Conservation (phyloP, 30 jellyfish, hydroid and myxozoan species). For the Cassiopea andromeda region DNA sequence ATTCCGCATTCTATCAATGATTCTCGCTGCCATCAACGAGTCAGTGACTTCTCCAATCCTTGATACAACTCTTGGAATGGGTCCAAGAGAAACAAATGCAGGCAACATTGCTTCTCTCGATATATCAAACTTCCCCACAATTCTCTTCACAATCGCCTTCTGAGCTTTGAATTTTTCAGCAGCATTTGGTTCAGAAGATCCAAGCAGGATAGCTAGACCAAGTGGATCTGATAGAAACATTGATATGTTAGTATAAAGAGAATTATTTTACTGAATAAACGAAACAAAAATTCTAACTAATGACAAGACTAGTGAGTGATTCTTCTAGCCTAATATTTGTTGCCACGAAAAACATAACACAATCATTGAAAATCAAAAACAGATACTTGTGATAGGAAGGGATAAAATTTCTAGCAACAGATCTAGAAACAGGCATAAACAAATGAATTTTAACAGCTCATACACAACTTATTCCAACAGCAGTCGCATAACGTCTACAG, state of each 20-base stretch:
- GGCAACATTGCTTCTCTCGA: conserved; percentile 30
- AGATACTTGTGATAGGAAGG: too few relatives aligned
- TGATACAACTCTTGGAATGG: conserved; percentile 33
- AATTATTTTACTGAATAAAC: too few relatives aligned
- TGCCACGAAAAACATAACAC: too few relatives aligned
- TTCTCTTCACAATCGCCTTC: conserved; percentile 25
- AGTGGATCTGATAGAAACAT: conserved; percentile 24
- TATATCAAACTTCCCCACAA: conserved; percentile 40
- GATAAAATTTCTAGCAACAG: too few relatives aligned
- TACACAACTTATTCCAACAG: too few relatives aligned
- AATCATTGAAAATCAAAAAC: too few relatives aligned
- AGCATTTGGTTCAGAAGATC: conserved; percentile 64
- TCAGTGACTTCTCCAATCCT: conserved; percentile 42
- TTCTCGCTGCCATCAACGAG: conserved; percentile 2
- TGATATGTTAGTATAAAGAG: neutral
- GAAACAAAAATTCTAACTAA: too few relatives aligned
- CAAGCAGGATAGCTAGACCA: conserved; percentile 65
- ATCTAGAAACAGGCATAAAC: too few relatives aligned
- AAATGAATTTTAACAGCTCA: too few relatives aligned
- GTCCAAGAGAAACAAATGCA: conserved; percentile 69
- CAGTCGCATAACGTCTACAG: too few relatives aligned
- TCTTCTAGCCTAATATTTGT: too few relatives aligned
- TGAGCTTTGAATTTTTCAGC: conserved; percentile 51
- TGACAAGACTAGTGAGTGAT: too few relatives aligned
- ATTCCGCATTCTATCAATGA: conserved; percentile 22